Evolutionary conservation across 2,797 vertebrate species (phyloP), one percentile per base, ranked within the genome.

Genomic region (Poeciliopsis infans): DNA sequence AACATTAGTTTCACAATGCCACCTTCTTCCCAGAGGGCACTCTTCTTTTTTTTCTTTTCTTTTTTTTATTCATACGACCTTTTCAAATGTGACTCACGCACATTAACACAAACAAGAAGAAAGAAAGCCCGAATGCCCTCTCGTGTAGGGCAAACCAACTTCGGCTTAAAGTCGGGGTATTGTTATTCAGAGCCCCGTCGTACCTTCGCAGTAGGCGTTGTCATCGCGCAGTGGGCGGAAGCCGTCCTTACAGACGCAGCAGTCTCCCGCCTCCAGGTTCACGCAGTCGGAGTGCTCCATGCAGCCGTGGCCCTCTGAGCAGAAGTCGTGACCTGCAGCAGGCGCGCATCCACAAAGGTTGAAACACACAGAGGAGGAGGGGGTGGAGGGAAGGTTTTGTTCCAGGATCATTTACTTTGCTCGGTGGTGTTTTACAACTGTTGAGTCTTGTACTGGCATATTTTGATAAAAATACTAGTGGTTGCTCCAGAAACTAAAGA

Each of bases 201-300:
- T 96, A 99, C 98, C 98, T 98, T 99, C 97, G 83, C 98, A 99
- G 94, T 99, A 99, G 82, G 97, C 97, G 41, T 96, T 98, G 94
- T 99, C 98, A 46, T 98, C 97, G 36, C 98, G 95, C 78, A 99
- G 97, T 23, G 98, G 95, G 76, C 96, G 94, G 91, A 99, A 99
- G 55, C 98, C 98, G 18, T 98, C 97, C 61, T 96, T 96, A 88
- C 98, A 99, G 88, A 95, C 96, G 79, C 98, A 99, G 87, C 96
- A 96, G 47, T 96, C 95, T 79, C 96, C 97, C 51, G 97, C 97
- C 81, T 98, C 97, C 76, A 99, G 94, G 94, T 97, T 99, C 76
- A 96, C 94, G 78, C 98, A 99, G 85, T 98, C 95, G 0, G 98
- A 98, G 93, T 99, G 96, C 91, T 99, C 98, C 95, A 96, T 86